phyloP scores from a whole-genome alignment of 35 echinoderm and acorn worm species.

The Anneissia japonica region DNA sequence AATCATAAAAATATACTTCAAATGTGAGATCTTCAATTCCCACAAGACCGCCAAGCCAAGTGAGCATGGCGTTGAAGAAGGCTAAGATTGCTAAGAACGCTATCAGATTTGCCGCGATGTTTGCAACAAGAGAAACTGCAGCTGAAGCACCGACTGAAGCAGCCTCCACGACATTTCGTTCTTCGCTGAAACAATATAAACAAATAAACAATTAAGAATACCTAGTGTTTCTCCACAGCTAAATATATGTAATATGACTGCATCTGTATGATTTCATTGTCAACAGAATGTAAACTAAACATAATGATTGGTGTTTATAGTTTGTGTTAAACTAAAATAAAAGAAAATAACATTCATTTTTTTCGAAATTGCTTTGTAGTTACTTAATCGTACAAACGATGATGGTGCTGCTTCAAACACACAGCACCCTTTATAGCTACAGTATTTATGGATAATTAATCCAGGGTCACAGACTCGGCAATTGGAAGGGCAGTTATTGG shows the following conservation, averaged over 20 bases:
- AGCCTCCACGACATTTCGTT: slow-evolving; percentile 54
- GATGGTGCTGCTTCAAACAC: too few species aligned
- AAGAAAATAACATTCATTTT: too few species aligned
- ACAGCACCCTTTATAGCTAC: too few species aligned
- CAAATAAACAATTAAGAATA: background rate
- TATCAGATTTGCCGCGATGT: slow-evolving; percentile 54
- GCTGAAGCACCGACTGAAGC: slow-evolving; percentile 38
- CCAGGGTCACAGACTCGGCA: background rate
- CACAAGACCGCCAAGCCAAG: slow-evolving; percentile 30
- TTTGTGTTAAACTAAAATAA: too few species aligned
- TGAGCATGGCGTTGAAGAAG: slow-evolving; percentile 34
- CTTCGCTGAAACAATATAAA: slow-evolving; percentile 19
- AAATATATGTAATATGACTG: too few species aligned
- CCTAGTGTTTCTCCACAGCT: too few species aligned
- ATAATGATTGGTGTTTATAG: too few species aligned
- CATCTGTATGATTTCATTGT: too few species aligned
- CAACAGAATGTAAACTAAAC: too few species aligned
- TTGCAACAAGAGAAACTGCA: slow-evolving; percentile 49
- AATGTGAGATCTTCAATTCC: slow-evolving; percentile 34
- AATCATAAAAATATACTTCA: slow-evolving; percentile 5
- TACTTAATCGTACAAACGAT: too few species aligned
- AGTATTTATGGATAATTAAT: too few species aligned
- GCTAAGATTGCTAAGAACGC: slow-evolving; percentile 45
- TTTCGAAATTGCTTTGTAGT: too few species aligned
- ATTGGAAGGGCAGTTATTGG: background rate